phyloP scores from a whole-genome alignment of 2,113 vertebrate species.

The Zootoca vivipara region DNA sequence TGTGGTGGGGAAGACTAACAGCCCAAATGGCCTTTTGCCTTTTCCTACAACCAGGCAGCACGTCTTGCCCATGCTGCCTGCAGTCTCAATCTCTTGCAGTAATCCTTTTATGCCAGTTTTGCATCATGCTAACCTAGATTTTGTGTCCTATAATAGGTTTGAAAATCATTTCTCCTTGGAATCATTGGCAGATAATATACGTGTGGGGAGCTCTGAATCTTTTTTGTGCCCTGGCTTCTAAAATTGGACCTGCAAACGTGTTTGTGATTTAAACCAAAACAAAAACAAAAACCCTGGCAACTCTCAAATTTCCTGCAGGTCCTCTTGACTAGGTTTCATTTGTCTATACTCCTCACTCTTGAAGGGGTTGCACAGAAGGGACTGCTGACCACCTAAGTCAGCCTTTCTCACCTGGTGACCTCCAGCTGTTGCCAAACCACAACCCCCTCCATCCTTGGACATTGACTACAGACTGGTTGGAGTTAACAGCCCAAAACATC shows the following conservation, averaged over 20 bases:
- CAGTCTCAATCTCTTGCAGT: neutral
- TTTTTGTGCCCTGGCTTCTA: neutral
- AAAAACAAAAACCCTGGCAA: neutral
- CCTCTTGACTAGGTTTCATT: neutral
- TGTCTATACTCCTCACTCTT: neutral
- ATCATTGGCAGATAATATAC: neutral
- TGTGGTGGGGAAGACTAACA: slow-evolving; percentile 86
- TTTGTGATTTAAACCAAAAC: neutral
- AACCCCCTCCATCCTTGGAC: no score
- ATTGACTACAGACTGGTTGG: no score
- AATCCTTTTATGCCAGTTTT: neutral
- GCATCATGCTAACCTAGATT: neutral
- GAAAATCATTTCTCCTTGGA: neutral
- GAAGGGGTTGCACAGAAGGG: no score
- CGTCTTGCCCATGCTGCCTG: neutral
- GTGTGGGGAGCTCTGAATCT: neutral
- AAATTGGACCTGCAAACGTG: neutral
- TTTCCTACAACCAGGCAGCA: neutral
- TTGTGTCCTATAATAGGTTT: neutral
- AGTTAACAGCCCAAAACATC: no score
- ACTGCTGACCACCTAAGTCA: no score
- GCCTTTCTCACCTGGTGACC: no score
- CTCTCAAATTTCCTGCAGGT: neutral
- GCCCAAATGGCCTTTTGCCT: neutral
- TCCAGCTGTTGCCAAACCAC: no score